Percentiles rank a stretch among this genome's conserved stretches.
Conservation (phyloP, 2,888 invertebrate genomes). For the Junonia oenone region DNA sequence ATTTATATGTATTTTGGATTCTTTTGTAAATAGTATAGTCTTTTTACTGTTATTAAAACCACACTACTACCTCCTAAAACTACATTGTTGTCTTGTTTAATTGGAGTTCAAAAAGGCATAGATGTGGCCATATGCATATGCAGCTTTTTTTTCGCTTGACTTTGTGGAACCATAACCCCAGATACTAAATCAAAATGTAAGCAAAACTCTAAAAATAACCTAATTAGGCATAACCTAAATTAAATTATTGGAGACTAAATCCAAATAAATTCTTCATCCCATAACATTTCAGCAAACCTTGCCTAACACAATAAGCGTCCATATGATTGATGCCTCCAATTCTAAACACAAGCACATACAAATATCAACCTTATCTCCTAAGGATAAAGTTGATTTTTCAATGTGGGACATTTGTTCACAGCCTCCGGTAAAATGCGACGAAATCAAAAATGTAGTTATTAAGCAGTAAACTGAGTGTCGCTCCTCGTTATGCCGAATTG, state of each 20-base stretch:
- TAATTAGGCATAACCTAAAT: neutral
- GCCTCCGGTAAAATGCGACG: conserved; percentile 20
- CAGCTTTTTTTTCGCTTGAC: too few species aligned
- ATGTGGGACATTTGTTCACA: neutral
- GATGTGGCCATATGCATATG: too few species aligned
- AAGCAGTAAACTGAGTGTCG: conserved; percentile 11
- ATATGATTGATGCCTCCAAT: conserved; percentile 27
- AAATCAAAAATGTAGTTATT: conserved; percentile 14
- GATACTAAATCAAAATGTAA: too few species aligned
- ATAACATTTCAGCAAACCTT: neutral
- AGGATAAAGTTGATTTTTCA: conserved; percentile 2
- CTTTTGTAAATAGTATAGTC: too few species aligned
- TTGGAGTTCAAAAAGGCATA: too few species aligned
- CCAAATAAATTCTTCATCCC: neutral
- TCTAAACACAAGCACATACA: neutral
- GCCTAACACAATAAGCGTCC: neutral
- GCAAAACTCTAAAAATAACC: neutral
- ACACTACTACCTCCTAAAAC: too few species aligned
- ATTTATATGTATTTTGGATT: too few species aligned
- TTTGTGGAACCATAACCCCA: too few species aligned
- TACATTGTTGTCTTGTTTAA: too few species aligned
- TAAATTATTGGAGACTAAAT: neutral
- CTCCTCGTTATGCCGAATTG: conserved; percentile 19
- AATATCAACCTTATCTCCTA: neutral
- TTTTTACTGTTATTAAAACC: too few species aligned